A percentile compares a stretch with the other conserved stretches of the same genome.
phyloP scores from a whole-genome alignment of 30 jellyfish, hydroid and myxozoan genomes.

The Hydractinia echinata region DNA sequence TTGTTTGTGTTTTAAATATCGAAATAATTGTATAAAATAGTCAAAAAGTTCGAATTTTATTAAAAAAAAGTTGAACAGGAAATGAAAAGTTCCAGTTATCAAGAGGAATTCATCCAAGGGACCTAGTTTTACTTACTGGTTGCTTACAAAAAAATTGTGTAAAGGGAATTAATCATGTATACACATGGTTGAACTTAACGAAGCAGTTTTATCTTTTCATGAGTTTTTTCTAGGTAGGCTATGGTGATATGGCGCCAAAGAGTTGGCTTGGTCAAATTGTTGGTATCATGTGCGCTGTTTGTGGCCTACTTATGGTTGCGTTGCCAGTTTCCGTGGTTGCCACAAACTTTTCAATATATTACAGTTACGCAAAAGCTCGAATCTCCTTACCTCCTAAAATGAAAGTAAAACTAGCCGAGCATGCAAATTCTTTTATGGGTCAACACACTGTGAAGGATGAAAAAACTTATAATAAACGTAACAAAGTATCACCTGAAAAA shows the following conservation, averaged over 20 bases:
- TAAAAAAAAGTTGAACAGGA: no score
- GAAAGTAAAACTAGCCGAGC: slow-evolving; percentile 64
- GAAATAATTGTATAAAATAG: no score
- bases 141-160: no score
- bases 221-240: slow-evolving; percentile 65
- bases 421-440: slow-evolving; percentile 52
- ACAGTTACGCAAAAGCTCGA: slow-evolving; percentile 86
- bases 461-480: slow-evolving; percentile 7
- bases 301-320: slow-evolving; percentile 95
- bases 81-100: no score
- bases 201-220: no score
- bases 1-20: no score
- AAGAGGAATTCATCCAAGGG: no score
- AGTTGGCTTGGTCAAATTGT: slow-evolving; percentile 73
- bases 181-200: no score
- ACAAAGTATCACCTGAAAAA: not conserved
- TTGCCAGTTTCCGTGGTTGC: slow-evolving; percentile 89
- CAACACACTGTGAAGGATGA: slow-evolving; percentile 36
- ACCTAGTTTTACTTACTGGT: no score
- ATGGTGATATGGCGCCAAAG: slow-evolving; percentile 84
- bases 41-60: no score
- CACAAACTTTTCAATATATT: slow-evolving; percentile 78
- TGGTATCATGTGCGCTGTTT: slow-evolving; percentile 74
- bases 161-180: no score
- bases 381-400: slow-evolving; percentile 84